Evolutionary conservation across 2,888 invertebrate species (phyloP).

Genomic region (Syrista parreyssii): DNA sequence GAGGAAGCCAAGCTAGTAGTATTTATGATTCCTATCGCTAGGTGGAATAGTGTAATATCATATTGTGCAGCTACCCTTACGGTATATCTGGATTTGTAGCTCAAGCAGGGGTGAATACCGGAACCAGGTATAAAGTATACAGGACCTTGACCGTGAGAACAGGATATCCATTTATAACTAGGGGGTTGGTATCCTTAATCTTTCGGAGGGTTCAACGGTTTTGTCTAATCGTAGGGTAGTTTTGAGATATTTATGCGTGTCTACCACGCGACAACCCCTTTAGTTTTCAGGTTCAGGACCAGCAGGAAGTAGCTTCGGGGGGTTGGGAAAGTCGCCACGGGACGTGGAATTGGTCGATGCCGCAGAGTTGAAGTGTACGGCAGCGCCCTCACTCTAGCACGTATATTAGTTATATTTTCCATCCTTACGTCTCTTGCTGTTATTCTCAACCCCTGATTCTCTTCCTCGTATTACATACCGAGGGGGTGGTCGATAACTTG

Average conservation of each 20-base stretch:
- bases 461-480: background rate
- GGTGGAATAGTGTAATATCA: background rate
- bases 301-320: background rate
- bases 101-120: background rate
- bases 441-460: background rate
- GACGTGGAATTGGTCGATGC: background rate
- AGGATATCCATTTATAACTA: background rate
- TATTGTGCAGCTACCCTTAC: background rate
- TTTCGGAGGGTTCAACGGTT: background rate
- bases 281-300: background rate
- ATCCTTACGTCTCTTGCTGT: background rate
- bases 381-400: background rate
- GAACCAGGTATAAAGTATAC: background rate
- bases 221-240: background rate
- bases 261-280: background rate
- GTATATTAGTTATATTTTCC: background rate
- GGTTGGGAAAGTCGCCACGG: background rate
- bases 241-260: background rate
- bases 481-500: background rate
- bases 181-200: background rate
- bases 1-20: background rate
- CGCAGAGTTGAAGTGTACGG: background rate
- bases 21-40: background rate
- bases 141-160: background rate
- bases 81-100: background rate